Percentiles rank a stretch among this genome's conserved stretches.
Evolutionary conservation across 2,888 invertebrate species (phyloP).

Genomic region (Lasioglossum figueresi): DNA sequence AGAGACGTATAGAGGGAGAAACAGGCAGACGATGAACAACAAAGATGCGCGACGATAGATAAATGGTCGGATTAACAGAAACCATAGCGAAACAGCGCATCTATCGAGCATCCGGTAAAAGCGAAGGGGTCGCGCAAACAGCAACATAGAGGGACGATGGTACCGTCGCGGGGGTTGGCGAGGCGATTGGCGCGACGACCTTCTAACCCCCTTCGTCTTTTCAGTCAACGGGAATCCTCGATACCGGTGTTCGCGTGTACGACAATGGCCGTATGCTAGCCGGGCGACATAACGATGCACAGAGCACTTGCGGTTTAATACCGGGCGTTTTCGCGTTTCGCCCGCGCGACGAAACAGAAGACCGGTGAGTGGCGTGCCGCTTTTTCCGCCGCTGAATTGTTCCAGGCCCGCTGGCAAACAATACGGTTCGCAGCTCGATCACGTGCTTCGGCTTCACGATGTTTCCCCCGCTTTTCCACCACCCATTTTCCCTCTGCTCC

Average conservation of each 20-base stretch:
- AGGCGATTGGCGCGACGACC: not conserved
- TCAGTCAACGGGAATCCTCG: conserved; percentile 4
- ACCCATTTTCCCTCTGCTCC: not conserved
- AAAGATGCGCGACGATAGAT: not conserved
- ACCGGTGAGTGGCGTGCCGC: conserved; percentile 18
- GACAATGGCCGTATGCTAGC: not conserved
- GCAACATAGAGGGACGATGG: not conserved
- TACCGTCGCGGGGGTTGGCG: no score
- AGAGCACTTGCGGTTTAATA: conserved; percentile 20
- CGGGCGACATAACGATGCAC: not conserved
- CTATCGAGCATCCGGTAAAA: not conserved
- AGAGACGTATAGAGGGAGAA: not conserved
- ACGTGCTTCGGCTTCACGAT: conserved; percentile 3
- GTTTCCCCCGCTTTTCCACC: not conserved
- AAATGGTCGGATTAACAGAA: not conserved
- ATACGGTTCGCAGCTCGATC: conserved; percentile 1
- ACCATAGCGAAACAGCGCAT: not conserved
- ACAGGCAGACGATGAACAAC: not conserved
- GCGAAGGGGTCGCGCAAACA: not conserved
- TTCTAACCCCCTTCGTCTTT: not conserved
- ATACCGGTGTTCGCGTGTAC: not conserved
- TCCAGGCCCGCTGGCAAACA: conserved; percentile 11
- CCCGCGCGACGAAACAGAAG: conserved; percentile 27
- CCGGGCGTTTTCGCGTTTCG: conserved; percentile 20
- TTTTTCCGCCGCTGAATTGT: conserved; percentile 39